Conservation (phyloP, 2,888 invertebrate genomes). For the Rambutsinella grinnellia region DNA sequence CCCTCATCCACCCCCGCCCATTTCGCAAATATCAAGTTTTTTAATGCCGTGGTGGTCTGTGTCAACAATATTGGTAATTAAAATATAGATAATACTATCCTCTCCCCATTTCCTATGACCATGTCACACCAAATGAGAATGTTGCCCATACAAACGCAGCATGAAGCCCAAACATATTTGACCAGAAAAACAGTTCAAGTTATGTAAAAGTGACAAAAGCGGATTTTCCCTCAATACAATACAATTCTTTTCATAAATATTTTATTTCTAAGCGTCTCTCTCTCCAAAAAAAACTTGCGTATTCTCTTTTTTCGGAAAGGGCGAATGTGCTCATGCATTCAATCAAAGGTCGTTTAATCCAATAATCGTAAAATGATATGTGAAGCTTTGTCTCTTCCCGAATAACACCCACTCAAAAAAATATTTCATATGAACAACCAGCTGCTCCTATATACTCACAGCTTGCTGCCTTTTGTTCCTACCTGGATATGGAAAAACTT, state of each 20-base stretch:
- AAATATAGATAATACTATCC: conserved; percentile 6
- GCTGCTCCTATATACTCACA: not conserved
- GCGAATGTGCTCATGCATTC: conserved; percentile 5
- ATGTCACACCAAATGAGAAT: not conserved
- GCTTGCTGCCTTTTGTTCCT: conserved; percentile 1
- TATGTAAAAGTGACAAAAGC: conserved; percentile 1
- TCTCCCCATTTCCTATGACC: not conserved
- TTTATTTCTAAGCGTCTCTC: not conserved
- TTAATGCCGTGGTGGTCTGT: not conserved
- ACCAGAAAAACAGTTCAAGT: not conserved
- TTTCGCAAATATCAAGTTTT: conserved; percentile 34
- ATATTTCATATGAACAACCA: not conserved
- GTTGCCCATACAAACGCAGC: conserved; percentile 39
- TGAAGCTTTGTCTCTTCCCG: not conserved
- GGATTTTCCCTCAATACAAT: not conserved
- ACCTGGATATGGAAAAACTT: conserved; percentile 6
- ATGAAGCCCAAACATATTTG: not conserved
- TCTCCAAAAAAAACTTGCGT: not conserved
- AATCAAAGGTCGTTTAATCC: conserved; percentile 49
- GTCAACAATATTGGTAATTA: conserved; percentile 19
- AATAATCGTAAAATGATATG: conserved; percentile 56
- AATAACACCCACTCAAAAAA: conserved; percentile 10
- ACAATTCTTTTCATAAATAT: not conserved
- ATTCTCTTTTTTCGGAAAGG: not conserved
- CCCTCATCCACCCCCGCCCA: conserved; percentile 21